These are phyloP conservation scores for Neosilurus hyrtlii DNA, from an alignment of 2,797 vertebrate species.

Conservation along the genomic window DNA sequence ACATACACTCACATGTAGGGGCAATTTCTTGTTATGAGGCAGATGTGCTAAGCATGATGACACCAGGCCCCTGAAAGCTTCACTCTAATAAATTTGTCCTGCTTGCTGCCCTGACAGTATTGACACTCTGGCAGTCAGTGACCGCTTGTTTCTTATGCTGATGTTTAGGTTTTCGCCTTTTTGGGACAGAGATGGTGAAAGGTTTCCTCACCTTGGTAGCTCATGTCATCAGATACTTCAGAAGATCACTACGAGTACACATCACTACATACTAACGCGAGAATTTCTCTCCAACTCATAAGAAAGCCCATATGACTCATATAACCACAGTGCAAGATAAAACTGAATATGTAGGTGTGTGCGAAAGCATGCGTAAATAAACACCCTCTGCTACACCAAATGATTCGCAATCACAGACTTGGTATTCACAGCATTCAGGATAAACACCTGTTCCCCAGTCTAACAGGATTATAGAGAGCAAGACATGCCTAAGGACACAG, in stretches of 20 bases:
- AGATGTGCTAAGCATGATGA: too few relatives aligned
- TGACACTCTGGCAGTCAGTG: constrained; percentile 10
- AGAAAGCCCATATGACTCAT: not conserved
- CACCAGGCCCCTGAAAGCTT: not conserved
- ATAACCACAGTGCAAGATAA: not conserved
- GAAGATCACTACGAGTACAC: not conserved
- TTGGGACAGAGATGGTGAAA: constrained; percentile 5
- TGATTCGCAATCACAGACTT: not conserved
- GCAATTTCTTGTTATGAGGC: too few relatives aligned
- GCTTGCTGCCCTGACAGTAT: not conserved
- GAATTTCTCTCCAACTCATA: not conserved
- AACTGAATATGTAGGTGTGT: not conserved
- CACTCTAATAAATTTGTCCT: constrained; percentile 21
- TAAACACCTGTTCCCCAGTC: not conserved
- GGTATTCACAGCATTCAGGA: not conserved
- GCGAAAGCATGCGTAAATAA: not conserved
- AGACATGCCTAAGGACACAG: constrained; percentile 19
- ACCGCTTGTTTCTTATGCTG: constrained; percentile 28
- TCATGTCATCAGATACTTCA: not conserved
- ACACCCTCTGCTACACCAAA: not conserved
- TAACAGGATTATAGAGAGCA: constrained; percentile 18
- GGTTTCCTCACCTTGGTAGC: constrained; percentile 21
- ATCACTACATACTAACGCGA: not conserved
- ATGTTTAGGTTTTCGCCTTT: constrained; percentile 35
- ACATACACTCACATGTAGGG: too few relatives aligned